Evolutionary conservation across 2,797 vertebrate genomes (phyloP).

Genomic region (Mionectes olivaceus): DNA sequence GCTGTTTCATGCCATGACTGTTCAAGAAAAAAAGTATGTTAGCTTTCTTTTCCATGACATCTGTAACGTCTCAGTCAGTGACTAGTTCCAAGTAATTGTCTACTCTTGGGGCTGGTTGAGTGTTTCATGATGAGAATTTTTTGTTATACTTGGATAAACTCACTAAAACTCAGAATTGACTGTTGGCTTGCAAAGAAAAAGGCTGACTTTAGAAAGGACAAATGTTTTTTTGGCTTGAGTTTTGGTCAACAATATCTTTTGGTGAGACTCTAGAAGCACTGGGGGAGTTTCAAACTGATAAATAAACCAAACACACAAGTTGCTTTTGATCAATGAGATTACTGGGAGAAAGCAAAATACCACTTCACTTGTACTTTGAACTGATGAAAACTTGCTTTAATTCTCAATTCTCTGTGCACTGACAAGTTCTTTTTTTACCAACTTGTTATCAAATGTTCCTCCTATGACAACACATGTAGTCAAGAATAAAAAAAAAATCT

Average conservation of each 20-base stretch:
- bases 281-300: background rate
- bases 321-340: conserved; percentile 16
- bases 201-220: conserved; percentile 5
- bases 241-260: conserved; percentile 21
- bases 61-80: conserved; percentile 44
- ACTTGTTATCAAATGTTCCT: background rate
- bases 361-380: background rate
- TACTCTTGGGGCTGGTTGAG: conserved; percentile 33
- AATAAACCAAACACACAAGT: background rate
- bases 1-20: background rate
- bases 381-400: background rate
- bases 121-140: conserved; percentile 44
- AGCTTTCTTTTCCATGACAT: conserved; percentile 52
- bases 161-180: conserved; percentile 9
- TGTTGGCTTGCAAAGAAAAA: conserved; percentile 30
- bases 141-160: conserved; percentile 53
- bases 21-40: background rate
- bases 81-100: conserved; percentile 58
- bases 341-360: background rate
- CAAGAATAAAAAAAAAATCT: background rate
- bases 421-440: background rate
- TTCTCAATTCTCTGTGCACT: background rate
- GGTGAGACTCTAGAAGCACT: background rate
- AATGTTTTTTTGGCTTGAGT: conserved; percentile 1
- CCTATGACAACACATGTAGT: background rate